These are phyloP conservation scores for Synanthedon tipuliformis DNA, from an alignment of 2,888 invertebrate species.

Conservation along the genomic window DNA sequence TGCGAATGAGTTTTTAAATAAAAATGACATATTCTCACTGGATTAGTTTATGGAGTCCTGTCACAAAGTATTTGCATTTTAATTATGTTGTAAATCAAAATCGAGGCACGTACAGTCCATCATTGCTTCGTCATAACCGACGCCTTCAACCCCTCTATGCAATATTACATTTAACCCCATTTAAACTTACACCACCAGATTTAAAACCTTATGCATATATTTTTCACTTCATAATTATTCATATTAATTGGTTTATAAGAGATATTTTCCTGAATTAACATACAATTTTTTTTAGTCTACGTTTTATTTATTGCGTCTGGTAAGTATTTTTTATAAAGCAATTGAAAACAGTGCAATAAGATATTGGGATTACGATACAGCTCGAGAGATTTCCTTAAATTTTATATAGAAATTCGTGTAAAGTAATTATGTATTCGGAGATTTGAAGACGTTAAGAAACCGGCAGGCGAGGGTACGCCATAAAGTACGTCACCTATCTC, in stretches of 20 bases:
- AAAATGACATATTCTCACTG: too few relatives aligned
- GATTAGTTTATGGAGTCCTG: too few relatives aligned
- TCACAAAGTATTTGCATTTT: constrained; percentile 27
- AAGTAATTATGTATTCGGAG: constrained; percentile 7
- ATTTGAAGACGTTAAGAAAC: constrained; percentile 17
- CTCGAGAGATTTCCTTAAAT: too few relatives aligned
- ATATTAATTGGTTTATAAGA: not conserved
- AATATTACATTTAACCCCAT: constrained; percentile 17
- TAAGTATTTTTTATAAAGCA: too few relatives aligned
- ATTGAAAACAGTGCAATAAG: not conserved
- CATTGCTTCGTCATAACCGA: constrained; percentile 14
- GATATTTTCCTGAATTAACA: not conserved
- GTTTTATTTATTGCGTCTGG: too few relatives aligned
- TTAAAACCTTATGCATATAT: constrained; percentile 11
- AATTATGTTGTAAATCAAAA: constrained; percentile 25
- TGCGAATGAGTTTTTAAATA: too few relatives aligned
- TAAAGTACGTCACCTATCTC: constrained; percentile 51
- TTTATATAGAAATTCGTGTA: not conserved
- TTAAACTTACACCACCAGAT: constrained; percentile 7
- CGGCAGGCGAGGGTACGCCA: constrained; percentile 25
- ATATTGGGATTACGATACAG: too few relatives aligned
- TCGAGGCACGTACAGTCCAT: constrained; percentile 18
- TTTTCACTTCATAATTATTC: not conserved
- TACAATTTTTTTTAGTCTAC: too few relatives aligned
- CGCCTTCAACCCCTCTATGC: constrained; percentile 6